phyloP scores from a whole-genome alignment of 2,113 vertebrate species.

The Agapornis roseicollis region DNA sequence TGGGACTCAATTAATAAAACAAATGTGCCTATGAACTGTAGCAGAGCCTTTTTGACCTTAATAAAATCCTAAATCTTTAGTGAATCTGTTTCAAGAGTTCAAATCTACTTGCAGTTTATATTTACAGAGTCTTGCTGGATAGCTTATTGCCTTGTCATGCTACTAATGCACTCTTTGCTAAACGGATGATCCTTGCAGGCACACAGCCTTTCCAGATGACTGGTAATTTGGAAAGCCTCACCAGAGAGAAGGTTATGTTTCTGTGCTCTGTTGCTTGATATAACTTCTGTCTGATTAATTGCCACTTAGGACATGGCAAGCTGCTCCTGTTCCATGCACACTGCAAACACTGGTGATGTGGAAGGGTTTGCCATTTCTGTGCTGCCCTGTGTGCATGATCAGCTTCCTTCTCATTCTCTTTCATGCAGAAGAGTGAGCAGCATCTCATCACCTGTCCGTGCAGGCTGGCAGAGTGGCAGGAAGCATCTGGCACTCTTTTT shows the following conservation, averaged over 20 bases:
- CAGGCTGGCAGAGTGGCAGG: not conserved
- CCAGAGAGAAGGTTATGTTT: conserved; percentile 15
- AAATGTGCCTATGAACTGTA: conserved; percentile 65
- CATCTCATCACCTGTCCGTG: rapidly evolving
- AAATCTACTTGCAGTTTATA: conserved; percentile 28
- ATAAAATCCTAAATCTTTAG: conserved; percentile 65
- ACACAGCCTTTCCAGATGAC: conserved; percentile 22
- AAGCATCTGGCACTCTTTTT: not conserved
- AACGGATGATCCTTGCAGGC: not conserved
- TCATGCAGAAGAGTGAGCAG: not conserved
- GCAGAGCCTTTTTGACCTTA: conserved; percentile 66
- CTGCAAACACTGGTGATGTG: rapidly evolving
- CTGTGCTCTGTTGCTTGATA: not conserved
- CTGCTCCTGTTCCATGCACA: not conserved
- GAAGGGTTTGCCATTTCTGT: not conserved
- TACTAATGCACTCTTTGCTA: not conserved
- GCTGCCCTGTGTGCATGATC: not conserved
- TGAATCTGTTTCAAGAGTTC: conserved; percentile 57
- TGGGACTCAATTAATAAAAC: conserved; percentile 78
- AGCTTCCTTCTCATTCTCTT: not conserved
- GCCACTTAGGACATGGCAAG: not conserved
- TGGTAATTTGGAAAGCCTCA: conserved; percentile 39
- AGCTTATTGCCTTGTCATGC: conserved; percentile 43
- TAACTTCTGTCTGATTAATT: not conserved
- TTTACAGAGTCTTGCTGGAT: not conserved